Conservation (phyloP, 2,113 vertebrate genomes). For the Dipodomys stephensi region DNA sequence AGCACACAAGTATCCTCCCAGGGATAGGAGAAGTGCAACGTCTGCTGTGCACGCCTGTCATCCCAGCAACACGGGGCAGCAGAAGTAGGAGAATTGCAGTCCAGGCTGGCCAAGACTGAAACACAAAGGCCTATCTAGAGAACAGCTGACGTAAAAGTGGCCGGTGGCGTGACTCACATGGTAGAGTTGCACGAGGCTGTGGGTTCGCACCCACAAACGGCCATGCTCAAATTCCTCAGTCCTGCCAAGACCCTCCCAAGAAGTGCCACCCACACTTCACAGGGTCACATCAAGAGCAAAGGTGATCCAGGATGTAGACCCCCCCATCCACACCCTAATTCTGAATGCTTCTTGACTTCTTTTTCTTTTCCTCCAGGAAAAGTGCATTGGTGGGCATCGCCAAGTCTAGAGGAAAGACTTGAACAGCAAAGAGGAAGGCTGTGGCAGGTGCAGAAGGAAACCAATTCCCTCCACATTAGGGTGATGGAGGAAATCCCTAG, state of each 20-base stretch:
- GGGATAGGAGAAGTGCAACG: too few species aligned
- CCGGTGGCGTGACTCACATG: too few species aligned
- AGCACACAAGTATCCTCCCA: too few species aligned
- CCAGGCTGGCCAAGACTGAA: too few species aligned
- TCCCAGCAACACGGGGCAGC: too few species aligned
- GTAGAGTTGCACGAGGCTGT: too few species aligned
- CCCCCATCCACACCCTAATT: neutral
- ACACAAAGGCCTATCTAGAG: too few species aligned
- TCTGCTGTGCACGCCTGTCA: too few species aligned
- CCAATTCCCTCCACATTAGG: neutral
- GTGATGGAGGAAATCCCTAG: fast-evolving
- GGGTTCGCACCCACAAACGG: too few species aligned
- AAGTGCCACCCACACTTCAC: neutral
- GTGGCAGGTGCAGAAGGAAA: too few species aligned
- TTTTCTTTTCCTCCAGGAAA: neutral
- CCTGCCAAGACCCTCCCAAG: neutral
- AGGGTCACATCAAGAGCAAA: neutral
- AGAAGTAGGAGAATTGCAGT: too few species aligned
- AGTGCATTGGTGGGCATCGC: neutral
- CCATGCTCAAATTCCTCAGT: neutral
- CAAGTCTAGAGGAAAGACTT: neutral
- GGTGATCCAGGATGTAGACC: neutral
- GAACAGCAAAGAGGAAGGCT: neutral
- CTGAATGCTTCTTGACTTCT: neutral
- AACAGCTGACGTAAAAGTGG: too few species aligned